These are phyloP conservation scores for Acinonyx jubatus DNA, from an alignment of 2,113 vertebrate genomes.

Conservation along the genomic window DNA sequence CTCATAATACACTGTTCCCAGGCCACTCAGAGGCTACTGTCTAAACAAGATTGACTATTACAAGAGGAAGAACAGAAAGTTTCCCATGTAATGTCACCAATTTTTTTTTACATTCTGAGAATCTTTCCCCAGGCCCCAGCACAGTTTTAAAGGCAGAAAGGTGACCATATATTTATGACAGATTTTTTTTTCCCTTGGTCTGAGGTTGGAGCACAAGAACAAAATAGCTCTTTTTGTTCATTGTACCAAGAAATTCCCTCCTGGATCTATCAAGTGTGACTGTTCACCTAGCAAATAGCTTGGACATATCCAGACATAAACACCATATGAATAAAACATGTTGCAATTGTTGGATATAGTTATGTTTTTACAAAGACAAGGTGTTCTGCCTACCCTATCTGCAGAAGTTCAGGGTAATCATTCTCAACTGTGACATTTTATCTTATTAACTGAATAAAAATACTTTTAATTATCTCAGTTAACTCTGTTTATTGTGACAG, in stretches of 20 bases:
- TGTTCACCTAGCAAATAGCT: slow-evolving; percentile 83
- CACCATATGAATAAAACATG: slow-evolving; percentile 83
- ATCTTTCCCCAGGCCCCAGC: slow-evolving; percentile 67
- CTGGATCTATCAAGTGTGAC: slow-evolving; percentile 80
- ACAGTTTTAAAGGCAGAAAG: slow-evolving; percentile 71
- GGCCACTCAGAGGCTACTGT: slow-evolving; percentile 75
- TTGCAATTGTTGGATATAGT: slow-evolving; percentile 70
- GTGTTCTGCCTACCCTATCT: slow-evolving; percentile 65
- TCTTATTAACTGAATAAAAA: slow-evolving; percentile 70
- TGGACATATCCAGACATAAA: slow-evolving; percentile 81
- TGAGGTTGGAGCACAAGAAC: slow-evolving; percentile 69
- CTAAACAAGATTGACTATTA: slow-evolving; percentile 85
- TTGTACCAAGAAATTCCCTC: slow-evolving; percentile 79
- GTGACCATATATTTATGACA: slow-evolving; percentile 78
- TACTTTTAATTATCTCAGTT: slow-evolving; percentile 76
- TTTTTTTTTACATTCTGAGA: slow-evolving; percentile 69
- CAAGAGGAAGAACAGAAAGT: slow-evolving; percentile 74
- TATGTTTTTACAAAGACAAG: slow-evolving; percentile 73
- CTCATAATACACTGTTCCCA: slow-evolving; percentile 56
- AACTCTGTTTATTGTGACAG: slow-evolving; percentile 72
- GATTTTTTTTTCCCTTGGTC: slow-evolving; percentile 60
- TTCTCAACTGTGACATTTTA: slow-evolving; percentile 60
- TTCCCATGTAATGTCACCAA: slow-evolving; percentile 73
- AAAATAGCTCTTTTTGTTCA: slow-evolving; percentile 80
- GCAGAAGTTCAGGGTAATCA: slow-evolving; percentile 68